Conservation (phyloP, 2,797 vertebrate genomes). For the Phylloscopus collybita region DNA sequence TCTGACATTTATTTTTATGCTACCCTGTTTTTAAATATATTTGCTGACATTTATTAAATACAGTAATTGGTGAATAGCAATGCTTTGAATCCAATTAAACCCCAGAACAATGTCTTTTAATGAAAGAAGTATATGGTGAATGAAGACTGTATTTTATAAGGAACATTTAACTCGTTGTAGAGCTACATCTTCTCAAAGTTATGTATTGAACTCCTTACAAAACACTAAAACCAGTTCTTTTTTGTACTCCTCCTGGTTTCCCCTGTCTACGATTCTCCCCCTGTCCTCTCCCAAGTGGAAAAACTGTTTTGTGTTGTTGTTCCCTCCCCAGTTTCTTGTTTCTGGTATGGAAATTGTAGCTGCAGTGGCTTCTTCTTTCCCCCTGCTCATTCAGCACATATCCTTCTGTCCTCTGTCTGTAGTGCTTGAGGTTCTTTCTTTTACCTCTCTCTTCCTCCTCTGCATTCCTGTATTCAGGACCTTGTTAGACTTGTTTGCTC, state of each 20-base stretch:
- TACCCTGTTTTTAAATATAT: neutral
- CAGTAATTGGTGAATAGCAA: neutral
- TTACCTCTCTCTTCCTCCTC: neutral
- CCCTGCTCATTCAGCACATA: neutral
- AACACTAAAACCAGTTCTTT: neutral
- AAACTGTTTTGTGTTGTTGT: neutral
- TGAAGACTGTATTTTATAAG: neutral
- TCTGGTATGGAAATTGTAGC: neutral
- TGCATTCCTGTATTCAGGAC: neutral
- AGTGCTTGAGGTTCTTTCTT: neutral
- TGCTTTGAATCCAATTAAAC: neutral
- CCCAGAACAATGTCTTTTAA: neutral
- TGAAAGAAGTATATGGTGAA: neutral
- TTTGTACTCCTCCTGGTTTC: neutral
- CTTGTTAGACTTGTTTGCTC: neutral
- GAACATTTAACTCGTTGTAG: neutral
- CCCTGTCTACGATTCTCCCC: neutral
- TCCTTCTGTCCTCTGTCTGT: rapidly evolving
- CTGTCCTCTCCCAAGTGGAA: neutral
- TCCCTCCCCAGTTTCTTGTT: neutral
- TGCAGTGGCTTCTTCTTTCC: neutral
- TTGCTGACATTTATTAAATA: neutral
- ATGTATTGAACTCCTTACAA: neutral
- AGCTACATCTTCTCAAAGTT: neutral
- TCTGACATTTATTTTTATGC: neutral